A percentile compares a stretch with the other conserved stretches of the same genome.
phyloP scores from a whole-genome alignment of 2,113 vertebrate species.

The Silurus glanis region DNA sequence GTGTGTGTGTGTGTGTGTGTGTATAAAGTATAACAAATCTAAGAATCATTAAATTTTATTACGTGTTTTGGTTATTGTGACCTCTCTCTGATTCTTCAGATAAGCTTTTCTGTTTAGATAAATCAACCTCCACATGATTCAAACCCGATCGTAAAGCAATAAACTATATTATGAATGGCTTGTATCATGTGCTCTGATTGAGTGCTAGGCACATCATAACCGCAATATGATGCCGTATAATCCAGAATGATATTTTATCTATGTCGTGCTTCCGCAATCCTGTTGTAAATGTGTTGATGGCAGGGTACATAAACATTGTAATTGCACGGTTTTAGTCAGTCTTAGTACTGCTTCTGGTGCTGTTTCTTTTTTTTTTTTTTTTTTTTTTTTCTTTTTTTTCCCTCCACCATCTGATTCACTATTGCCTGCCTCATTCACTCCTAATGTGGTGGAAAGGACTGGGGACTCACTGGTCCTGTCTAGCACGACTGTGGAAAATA shows the following conservation, averaged over 20 bases:
- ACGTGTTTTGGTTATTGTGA: background rate
- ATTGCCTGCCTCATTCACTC: conserved; percentile 58
- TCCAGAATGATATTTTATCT: background rate
- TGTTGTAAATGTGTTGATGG: background rate
- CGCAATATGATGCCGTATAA: background rate
- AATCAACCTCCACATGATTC: background rate
- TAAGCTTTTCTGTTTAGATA: background rate
- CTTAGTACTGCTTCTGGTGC: conserved; percentile 32
- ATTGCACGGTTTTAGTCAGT: conserved; percentile 35
- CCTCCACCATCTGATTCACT: conserved; percentile 45
- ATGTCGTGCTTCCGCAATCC: background rate
- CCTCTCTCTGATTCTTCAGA: background rate
- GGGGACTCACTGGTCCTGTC: conserved; percentile 42
- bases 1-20: too few relatives aligned
- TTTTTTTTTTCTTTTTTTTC: conserved; percentile 27
- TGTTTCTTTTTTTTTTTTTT: conserved; percentile 31
- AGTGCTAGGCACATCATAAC: background rate
- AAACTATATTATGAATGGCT: background rate
- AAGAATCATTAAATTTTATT: background rate
- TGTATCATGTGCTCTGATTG: background rate
- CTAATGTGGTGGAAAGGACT: conserved; percentile 67
- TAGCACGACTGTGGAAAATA: conserved; percentile 59
- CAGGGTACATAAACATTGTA: conserved; percentile 48
- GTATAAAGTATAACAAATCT: too few relatives aligned
- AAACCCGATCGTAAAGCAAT: background rate